Base-by-base conservation (phyloP, 2,113 vertebrate genomes). In the Irena cyanogastra region DNA sequence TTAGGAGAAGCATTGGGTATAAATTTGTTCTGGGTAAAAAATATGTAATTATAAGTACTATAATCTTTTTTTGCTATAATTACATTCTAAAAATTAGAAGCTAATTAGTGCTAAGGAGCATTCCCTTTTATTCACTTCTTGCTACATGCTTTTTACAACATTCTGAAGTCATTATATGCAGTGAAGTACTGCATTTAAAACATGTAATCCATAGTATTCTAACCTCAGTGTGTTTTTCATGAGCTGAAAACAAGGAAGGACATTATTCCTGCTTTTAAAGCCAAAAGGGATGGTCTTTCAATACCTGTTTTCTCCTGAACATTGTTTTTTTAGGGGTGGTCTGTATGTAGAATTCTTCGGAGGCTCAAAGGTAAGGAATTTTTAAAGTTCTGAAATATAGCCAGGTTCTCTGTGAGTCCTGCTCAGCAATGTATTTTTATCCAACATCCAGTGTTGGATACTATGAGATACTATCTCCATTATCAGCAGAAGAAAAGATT, bases 11-110 rank as follows among this genome's bases (percentile, higher is more conserved):
- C 6, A 3, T 54, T 81, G 4, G 9, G 6, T 93, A 93, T 78
- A 57, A 81, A 87, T 94, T 65, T 89, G 66, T 92, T 90, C 68
- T 65, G 45, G 49, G 20, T 86, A 77, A 49, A 69, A 95, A 83
- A 37, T 74, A 26, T 4, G 22, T 74, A 65, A 80, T 92, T 92
- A 56, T 47, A 74, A 66, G 28, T 77, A 30, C 26, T 83, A 3
- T 69, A 81, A 61, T 76, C 3, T 69, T 74, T 64, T 76, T 78
- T 89, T 75, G 3, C 28, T 86, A 6, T 74, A 88, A 75, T 89
- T 94, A 50, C 63, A 49, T 90, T 85, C 41, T 70, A 69, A 87
- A 90, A 92, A 92, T 65, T 53, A 83, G 28, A 70, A 33, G 28
- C 64, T 77, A 72, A 80, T 93, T 72, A 83, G 37, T 35, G 19